These are phyloP conservation scores for Dryobates pubescens DNA, from an alignment of 2,797 vertebrate genomes.

Conservation along the genomic window DNA sequence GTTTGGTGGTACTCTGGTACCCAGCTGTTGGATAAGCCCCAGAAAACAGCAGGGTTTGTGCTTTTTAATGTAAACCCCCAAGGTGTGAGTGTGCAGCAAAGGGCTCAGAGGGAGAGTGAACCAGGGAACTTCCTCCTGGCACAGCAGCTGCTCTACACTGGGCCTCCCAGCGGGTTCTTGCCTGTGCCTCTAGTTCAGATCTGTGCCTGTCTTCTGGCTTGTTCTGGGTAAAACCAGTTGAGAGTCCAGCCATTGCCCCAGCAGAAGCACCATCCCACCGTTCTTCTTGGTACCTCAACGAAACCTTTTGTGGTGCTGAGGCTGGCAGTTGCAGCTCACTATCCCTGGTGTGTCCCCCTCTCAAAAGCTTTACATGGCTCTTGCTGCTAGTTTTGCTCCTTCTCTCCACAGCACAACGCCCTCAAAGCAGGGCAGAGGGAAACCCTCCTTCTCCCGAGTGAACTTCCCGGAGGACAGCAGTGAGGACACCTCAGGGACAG, in stretches of 20 bases:
- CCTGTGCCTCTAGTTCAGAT: rapidly evolving
- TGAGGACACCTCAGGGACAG: slow-evolving; percentile 96
- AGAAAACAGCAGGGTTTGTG: neutral
- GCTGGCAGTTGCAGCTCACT: rapidly evolving
- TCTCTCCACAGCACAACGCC: slow-evolving; percentile 88
- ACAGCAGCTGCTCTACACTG: rapidly evolving
- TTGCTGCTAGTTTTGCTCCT: neutral
- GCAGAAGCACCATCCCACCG: neutral
- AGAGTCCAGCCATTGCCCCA: rapidly evolving
- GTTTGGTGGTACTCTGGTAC: rapidly evolving
- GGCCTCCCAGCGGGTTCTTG: neutral
- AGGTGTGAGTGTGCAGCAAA: neutral
- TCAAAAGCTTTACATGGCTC: neutral
- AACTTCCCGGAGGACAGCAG: slow-evolving; percentile 97
- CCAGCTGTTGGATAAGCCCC: neutral
- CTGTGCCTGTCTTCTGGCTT: neutral
- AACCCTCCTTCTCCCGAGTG: slow-evolving; percentile 93
- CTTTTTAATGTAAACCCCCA: neutral
- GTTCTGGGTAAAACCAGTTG: neutral
- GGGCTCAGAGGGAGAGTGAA: neutral
- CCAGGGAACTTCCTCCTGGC: neutral
- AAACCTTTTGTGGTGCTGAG: rapidly evolving
- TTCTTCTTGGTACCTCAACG: neutral
- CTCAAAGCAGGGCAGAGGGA: slow-evolving; percentile 96
- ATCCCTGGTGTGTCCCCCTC: neutral